These are phyloP conservation scores for Drosophila kuntzei DNA, from an alignment of 2,888 invertebrate species.

Conservation along the genomic window DNA sequence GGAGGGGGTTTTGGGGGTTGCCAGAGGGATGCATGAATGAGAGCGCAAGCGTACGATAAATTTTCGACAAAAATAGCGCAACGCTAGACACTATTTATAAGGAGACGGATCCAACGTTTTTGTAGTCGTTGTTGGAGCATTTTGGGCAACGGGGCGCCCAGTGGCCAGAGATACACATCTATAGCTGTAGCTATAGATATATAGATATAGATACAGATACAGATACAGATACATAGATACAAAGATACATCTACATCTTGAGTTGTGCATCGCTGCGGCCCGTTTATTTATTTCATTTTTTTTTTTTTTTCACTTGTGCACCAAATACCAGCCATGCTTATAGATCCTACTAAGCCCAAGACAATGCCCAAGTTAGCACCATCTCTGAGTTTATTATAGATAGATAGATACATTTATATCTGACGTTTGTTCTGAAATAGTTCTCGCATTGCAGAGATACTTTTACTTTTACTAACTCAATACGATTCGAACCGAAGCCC, in stretches of 20 bases:
- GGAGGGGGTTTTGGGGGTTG: not conserved
- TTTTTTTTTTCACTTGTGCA: constrained; percentile 57
- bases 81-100: constrained; percentile 80
- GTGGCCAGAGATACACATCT: constrained; percentile 51
- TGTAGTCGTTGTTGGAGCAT: constrained; percentile 42
- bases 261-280: constrained; percentile 44
- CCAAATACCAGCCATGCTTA: constrained; percentile 63
- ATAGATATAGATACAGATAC: constrained; percentile 17
- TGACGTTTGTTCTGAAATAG: constrained; percentile 4
- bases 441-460: constrained; percentile 8
- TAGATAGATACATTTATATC: constrained; percentile 14
- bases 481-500: not conserved
- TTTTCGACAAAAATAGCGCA: constrained; percentile 81
- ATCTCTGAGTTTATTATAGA: constrained; percentile 17
- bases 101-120: constrained; percentile 45
- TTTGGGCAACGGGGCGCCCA: constrained; percentile 60
- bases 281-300: constrained; percentile 25
- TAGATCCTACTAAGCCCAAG: constrained; percentile 29
- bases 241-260: constrained; percentile 25
- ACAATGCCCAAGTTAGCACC: constrained; percentile 11
- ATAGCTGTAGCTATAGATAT: constrained; percentile 25
- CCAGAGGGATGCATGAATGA: constrained; percentile 63
- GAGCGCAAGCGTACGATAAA: constrained; percentile 79
- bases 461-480: not conserved
- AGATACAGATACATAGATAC: constrained; percentile 26